A percentile compares a stretch with the other conserved stretches of the same genome.
phyloP scores from a whole-genome alignment of 2,888 invertebrate genomes.

The Oscheius myriophilus region DNA sequence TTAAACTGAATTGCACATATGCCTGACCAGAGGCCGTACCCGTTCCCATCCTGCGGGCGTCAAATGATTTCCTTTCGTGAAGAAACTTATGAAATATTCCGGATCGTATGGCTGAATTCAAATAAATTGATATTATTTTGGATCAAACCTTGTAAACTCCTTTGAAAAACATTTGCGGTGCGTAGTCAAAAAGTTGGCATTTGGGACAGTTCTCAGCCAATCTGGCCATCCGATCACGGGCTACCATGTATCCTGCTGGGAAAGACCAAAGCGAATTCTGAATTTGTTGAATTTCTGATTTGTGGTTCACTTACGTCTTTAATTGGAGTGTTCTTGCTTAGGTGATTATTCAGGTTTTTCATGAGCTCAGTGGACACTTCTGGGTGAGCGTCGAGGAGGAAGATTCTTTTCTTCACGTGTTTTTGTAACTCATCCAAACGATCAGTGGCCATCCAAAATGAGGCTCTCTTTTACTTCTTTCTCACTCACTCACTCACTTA shows the following conservation, averaged over 20 bases:
- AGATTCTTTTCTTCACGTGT: conserved; percentile 12
- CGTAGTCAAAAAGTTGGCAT: conserved; percentile 14
- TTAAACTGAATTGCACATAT: neutral
- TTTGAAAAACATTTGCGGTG: conserved; percentile 10
- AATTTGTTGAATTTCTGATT: too few species aligned
- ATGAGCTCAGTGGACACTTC: neutral
- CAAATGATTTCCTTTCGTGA: neutral
- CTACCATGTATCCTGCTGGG: neutral
- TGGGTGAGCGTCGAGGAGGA: conserved; percentile 6
- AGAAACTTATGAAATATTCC: conserved; percentile 3
- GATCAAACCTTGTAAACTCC: conserved; percentile 8
- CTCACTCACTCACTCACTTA: neutral
- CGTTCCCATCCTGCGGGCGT: conserved; percentile 8
- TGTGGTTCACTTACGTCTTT: too few species aligned
- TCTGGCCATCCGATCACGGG: neutral
- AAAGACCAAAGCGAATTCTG: too few species aligned
- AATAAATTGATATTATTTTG: neutral
- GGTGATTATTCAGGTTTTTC: too few species aligned
- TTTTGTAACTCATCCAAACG: conserved; percentile 8
- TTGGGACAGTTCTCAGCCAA: conserved; percentile 3
- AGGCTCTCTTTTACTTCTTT: neutral
- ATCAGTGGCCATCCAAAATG: neutral
- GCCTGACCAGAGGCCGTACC: conserved; percentile 2
- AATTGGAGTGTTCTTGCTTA: too few species aligned
- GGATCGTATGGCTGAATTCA: conserved; percentile 11